A percentile compares a stretch with the other conserved stretches of the same genome.
These are phyloP conservation scores for Drosophila subquinaria DNA, from an alignment of 2,888 invertebrate species.

Conservation along the genomic window DNA sequence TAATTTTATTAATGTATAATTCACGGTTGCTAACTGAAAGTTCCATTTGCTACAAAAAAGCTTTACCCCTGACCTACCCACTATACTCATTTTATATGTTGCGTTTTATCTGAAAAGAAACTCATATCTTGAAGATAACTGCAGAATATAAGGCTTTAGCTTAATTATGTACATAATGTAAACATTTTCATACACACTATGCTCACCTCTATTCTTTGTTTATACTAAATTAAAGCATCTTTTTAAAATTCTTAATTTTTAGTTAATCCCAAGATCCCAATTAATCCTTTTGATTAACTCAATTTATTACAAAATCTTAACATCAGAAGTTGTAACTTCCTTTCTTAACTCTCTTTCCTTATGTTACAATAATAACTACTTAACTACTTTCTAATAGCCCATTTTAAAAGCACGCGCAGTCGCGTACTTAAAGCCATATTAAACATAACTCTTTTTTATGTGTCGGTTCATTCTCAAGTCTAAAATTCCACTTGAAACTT, in stretches of 20 bases:
- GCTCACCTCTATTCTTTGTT: not conserved
- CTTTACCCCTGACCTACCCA: not conserved
- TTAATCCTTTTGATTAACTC: too few relatives aligned
- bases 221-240: not conserved
- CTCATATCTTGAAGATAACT: not conserved
- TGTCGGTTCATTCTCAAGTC: slow-evolving; percentile 27
- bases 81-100: not conserved
- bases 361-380: not conserved
- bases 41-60: not conserved
- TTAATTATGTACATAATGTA: not conserved
- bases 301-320: not conserved
- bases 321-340: not conserved
- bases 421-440: not conserved
- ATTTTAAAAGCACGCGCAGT: not conserved
- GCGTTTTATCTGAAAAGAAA: not conserved
- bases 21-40: too few relatives aligned
- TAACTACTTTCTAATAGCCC: not conserved
- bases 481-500: slow-evolving; percentile 32
- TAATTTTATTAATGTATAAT: too few relatives aligned
- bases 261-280: not conserved
- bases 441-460: slow-evolving; percentile 26
- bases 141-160: not conserved
- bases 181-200: not conserved
- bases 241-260: not conserved
- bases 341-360: not conserved